These are phyloP conservation scores for Orthosia gracilis DNA, from an alignment of 2,888 invertebrate genomes.

Conservation along the genomic window DNA sequence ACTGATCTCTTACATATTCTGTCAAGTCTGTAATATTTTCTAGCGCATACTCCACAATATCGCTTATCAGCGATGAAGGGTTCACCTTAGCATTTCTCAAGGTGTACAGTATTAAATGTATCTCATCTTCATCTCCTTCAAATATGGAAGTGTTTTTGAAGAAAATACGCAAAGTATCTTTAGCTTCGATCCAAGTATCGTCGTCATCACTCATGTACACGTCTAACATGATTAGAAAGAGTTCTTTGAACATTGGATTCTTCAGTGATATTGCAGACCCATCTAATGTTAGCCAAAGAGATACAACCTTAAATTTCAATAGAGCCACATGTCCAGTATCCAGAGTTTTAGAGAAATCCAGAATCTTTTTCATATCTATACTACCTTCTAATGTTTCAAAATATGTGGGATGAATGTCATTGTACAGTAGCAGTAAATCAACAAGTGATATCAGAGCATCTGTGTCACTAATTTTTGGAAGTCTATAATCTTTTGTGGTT, in stretches of 20 bases:
- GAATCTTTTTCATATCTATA: constrained; percentile 85
- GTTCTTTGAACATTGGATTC: constrained; percentile 89
- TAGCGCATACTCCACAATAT: constrained; percentile 83
- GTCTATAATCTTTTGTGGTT: constrained; percentile 77
- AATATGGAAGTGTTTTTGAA: constrained; percentile 93
- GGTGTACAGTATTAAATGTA: constrained; percentile 93
- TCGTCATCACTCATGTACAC: constrained; percentile 86
- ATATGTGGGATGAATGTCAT: constrained; percentile 84
- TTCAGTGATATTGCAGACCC: constrained; percentile 89
- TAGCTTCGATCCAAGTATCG: constrained; percentile 88
- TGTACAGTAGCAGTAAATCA: constrained; percentile 84
- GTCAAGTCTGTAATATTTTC: constrained; percentile 79
- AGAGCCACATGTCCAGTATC: constrained; percentile 75
- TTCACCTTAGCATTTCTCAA: constrained; percentile 81
- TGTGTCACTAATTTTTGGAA: constrained; percentile 78
- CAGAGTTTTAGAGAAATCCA: constrained; percentile 81
- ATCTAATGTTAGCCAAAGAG: constrained; percentile 86
- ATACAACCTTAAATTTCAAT: constrained; percentile 87
- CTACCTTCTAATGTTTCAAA: constrained; percentile 87
- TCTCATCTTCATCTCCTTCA: constrained; percentile 92
- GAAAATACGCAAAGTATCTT: constrained; percentile 90
- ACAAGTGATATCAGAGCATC: constrained; percentile 81
- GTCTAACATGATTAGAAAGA: constrained; percentile 91
- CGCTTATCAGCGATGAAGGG: constrained; percentile 79
- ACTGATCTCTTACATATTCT: constrained; percentile 80